Evolutionary conservation across 2,797 vertebrate genomes (phyloP), one percentile per base, ranked within the genome.

Genomic region (Pangasius mekongensis): DNA sequence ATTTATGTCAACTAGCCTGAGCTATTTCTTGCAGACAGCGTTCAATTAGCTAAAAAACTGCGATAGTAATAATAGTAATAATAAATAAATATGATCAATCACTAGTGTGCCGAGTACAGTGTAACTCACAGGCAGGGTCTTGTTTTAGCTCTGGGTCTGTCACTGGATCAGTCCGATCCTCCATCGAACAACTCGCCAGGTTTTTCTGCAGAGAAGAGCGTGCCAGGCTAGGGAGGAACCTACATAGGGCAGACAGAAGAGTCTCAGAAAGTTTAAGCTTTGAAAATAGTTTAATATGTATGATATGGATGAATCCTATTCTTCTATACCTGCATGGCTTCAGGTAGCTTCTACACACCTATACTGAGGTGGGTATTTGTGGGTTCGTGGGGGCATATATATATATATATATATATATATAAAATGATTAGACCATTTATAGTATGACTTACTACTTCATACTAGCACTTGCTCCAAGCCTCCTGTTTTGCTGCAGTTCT

Each of bases 141-240:
- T 94, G 93, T 14, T 92, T 89, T 8, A 95, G 92, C 49, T 94
- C 93, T 85, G 87, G 73, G 7, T 18, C 5, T 93, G 36, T 82
- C 11, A 62, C 58, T 84, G 92, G 90, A 24, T 95, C 94, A 33
- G 89, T 30, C 22, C 39, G 90, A 58, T 93, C 93, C 91, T 96
- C 94, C 89, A 99, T 97, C 84, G 94, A 95, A 91, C 95, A 96
- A 94, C 96, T 96, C 66, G 94, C 85, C 4, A 99, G 94, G 91
- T 93, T 97, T 94, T 98, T 99, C 88, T 98, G 96, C 66, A 99
- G 96, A 73, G 97, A 96, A 13, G 97, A 96, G 13, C 96, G 96
- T 69, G 97, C 98, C 52, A 99, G 95, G 81, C 92, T 98, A 90
- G 98, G 99, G 89, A 99, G 95, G 95, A 99, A 99, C 94, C 99